Percentiles rank a stretch among this genome's conserved stretches.
phyloP scores from a whole-genome alignment of 2,888 invertebrate species.

The Agrotis ipsilon region DNA sequence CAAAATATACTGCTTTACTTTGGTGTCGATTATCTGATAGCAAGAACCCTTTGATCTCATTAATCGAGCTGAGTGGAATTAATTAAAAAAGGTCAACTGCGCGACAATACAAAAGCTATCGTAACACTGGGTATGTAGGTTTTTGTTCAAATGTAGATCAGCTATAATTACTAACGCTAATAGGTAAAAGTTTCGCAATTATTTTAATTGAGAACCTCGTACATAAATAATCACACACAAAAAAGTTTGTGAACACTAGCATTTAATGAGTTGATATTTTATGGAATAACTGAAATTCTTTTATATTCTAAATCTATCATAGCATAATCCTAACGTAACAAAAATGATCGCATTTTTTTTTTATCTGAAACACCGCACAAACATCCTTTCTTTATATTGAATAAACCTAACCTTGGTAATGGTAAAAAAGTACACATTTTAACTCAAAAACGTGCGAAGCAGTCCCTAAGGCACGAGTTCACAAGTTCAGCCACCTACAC shows the following conservation, averaged over 20 bases:
- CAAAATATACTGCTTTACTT: slow-evolving; percentile 59
- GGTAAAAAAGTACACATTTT: background rate
- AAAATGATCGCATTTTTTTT: no score
- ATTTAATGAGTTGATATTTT: no score
- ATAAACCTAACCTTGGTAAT: background rate
- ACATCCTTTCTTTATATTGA: background rate
- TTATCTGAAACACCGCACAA: background rate
- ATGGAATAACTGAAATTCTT: no score
- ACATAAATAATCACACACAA: no score
- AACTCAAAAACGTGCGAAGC: background rate
- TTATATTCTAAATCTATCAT: no score
- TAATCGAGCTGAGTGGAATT: slow-evolving; percentile 78
- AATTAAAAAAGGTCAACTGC: slow-evolving; percentile 78
- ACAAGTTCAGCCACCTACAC: slow-evolving; percentile 10
- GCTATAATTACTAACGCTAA: no score
- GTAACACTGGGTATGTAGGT: slow-evolving; percentile 6
- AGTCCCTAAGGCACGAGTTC: background rate
- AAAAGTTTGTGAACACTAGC: no score
- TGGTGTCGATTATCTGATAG: slow-evolving; percentile 72
- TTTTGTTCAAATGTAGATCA: slow-evolving; percentile 2
- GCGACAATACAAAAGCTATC: slow-evolving; percentile 68
- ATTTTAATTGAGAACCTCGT: no score
- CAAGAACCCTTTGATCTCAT: slow-evolving; percentile 78
- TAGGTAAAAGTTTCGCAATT: no score
- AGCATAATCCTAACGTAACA: no score